phyloP scores from a whole-genome alignment of 2,113 vertebrate species.

The Axis porcinus region DNA sequence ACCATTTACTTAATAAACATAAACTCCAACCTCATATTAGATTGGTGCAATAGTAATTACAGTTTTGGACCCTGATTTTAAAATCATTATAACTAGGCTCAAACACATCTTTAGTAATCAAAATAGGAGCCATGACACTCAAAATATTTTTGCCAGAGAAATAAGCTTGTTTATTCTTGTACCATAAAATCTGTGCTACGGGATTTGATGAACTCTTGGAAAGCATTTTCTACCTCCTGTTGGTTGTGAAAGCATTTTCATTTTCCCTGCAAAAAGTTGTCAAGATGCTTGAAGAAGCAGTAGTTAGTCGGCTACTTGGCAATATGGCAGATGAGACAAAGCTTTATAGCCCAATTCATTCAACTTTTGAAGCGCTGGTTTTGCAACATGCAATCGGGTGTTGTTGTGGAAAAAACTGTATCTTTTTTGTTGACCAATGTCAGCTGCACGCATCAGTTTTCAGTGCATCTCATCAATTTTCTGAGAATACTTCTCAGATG shows the following conservation, averaged over 20 bases:
- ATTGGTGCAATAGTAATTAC: not conserved
- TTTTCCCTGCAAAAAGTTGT: not conserved
- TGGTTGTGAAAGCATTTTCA: not conserved
- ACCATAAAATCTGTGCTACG: not conserved
- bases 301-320: not conserved
- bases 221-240: not conserved
- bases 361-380: not conserved
- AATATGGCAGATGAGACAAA: not conserved
- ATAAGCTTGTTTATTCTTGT: not conserved
- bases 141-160: not conserved
- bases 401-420: rapidly evolving
- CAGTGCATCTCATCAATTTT: not conserved
- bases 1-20: not conserved
- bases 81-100: not conserved
- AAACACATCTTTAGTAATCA: not conserved
- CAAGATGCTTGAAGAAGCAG: not conserved
- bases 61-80: not conserved
- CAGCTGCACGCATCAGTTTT: not conserved
- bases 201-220: not conserved
- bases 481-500: not conserved
- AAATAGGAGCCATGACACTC: not conserved
- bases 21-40: not conserved
- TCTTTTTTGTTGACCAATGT: not conserved
- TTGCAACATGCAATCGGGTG: rapidly evolving
- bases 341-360: not conserved